Evolutionary conservation across 2,113 vertebrate species (phyloP), one percentile per base, ranked within the genome.

Genomic region (Tretioscincus oriximinensis): DNA sequence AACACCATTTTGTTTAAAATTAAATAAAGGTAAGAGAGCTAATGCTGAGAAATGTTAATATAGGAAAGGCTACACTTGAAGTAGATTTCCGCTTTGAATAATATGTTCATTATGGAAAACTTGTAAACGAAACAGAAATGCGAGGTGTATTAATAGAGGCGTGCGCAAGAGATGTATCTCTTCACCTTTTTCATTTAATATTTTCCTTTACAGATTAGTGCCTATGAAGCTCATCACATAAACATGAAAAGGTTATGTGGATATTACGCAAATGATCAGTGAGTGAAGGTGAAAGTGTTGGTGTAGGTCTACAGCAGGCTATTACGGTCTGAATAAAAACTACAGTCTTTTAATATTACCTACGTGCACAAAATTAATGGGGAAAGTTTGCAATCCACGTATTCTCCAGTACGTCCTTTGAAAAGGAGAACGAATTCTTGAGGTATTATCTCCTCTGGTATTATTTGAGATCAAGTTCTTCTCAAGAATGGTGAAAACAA

Each of bases 31-130:
- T 47, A 76, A 60, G 60, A 47, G 51, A 24, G 29, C 64, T 29
- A 24, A 81, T 28, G 61, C 49, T n/a, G n/a, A n/a, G n/a, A n/a
- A n/a, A n/a, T n/a, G n/a, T n/a, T 76, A 81, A 61, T 61, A 69
- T 29, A 60, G 14, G 7, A 4, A 68, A 81, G 51, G 49, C 14
- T 75, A 31, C 7, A 60, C 35, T 60, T 16, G 18, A 29, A n/a
- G 31, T 11, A 45, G 49, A 60, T 81, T 60, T 47, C 45, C 45
- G 58, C 51, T 64, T 66, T 75, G 31, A 61, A 12, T 47, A 61
- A 74, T 64, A 61, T 26, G 22, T 68, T 31, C 11, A 45, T 76
- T 47, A 47, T 29, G 61, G 65, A 75, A 81, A 47, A 12, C 20
- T 29, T 67, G 65, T 61, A 31, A 24, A 68, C 8, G 16, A 66